Evolutionary conservation across 2,797 vertebrate genomes (phyloP), one percentile per base, ranked within the genome.

Genomic region (Prunella strophiata): DNA sequence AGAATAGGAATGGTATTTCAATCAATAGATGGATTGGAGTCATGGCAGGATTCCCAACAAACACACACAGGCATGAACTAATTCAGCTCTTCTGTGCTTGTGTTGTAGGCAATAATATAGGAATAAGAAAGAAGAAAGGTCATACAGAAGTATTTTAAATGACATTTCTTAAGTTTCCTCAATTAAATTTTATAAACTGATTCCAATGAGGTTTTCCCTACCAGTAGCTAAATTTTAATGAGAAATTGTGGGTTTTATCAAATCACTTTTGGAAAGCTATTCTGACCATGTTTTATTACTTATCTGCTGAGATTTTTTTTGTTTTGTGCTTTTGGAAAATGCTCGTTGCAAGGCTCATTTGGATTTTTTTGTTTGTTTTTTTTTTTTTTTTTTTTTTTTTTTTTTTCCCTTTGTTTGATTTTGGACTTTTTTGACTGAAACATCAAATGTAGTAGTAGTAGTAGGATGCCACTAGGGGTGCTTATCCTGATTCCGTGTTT

Each of bases 161-260:
- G 3, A 34, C 2, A 23, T 52, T 89, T 61, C 50, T 85, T 32
- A 58, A 68, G 5, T 72, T 78, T 92, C 27, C 65, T 89, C 70
- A 83, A n/a, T 62, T 94, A 78, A 83, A 71, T 68, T 88, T 68
- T 58, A 84, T 74, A 38, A 70, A 78, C 4, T 47, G 80, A 16
- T 80, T 86, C 54, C 54, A 72, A 18, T 75, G 70, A 40, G 20
- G 4, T 9, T 85, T 92, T 68, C 54, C 42, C 26, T 72, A 68
- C 18, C 40, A 42, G 50, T 84, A 84, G 67, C 11, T 62, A 25
- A 84, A 85, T 95, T 94, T 85, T 78, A 93, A 51, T 20, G 78
- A 89, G 57, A 90, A 95, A 86, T 32, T 40, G 32, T 78, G 30
- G 30, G 16, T 81, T 94, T 89, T 88, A 90, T 90, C 73, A 73